Evolutionary conservation across 2,113 vertebrate species (phyloP), one percentile per base, ranked within the genome.

Genomic region (Abramis brama): DNA sequence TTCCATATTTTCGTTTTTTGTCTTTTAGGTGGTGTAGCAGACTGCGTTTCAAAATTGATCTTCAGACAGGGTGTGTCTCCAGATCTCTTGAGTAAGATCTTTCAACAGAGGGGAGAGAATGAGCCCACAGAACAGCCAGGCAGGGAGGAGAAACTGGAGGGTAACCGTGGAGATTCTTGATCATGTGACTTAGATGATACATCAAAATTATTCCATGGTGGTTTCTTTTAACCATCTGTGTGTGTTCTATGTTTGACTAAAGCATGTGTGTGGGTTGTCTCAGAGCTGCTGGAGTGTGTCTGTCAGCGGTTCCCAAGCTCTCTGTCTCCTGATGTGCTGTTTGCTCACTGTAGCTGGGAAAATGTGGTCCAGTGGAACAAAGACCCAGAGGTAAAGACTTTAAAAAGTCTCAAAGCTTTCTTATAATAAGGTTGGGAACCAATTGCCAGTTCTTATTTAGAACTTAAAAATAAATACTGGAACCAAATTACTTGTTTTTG

Each of bases 321-420:
- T 64, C 97, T 99, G 2, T 96, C 97, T 78, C 92, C 95, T 0
- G 97, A 98, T 88, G 87, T 99, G 85, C 93, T 99, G 50, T 96
- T 97, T 0, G 95, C 98, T 0, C 97, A 99, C 86, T 99, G 97
- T 91, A 97, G 96, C 89, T 99, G 98, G 98, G 98, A 99, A 60
- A 98, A 97, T 2, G 96, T 99, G 25, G 97, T 99, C 30, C 98
- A 99, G 91, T 99, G 98, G 98, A 99, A 99, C 92, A 98, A 97
- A 90, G 97, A 99, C 90, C 96, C 97, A 0, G 98, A 99, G 98
- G 98, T 97, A 81, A 66, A 66, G 13, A 33, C 36, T 43, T 11
- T 71, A n/a, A 17, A 36, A 73, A 47, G 21, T 78, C 43, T 78
- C 0, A 70, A 30, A 83, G 11, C 52, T 55, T 15, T 39, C 33